Evolutionary conservation across 2,113 vertebrate species (phyloP).

Genomic region (Rhinopomastus cyanomelas): DNA sequence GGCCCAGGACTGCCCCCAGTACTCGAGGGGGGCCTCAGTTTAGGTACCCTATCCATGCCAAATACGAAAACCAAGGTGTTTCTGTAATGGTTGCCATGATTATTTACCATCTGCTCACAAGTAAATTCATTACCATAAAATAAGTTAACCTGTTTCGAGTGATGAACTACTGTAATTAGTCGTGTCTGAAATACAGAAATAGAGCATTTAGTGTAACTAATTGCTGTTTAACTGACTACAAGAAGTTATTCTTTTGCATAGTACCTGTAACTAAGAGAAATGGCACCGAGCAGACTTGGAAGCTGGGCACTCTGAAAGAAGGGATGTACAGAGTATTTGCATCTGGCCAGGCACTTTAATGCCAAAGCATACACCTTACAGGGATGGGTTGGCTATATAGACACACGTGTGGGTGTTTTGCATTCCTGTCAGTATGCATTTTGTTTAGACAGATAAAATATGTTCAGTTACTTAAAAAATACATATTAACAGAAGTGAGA

Average conservation of each 20-base stretch:
- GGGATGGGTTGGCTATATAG: background rate
- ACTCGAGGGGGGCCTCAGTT: no score
- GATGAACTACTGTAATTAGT: slow-evolving; percentile 31
- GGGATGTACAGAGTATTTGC: background rate
- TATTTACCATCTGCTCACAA: slow-evolving; percentile 29
- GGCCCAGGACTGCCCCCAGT: no score
- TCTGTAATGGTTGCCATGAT: background rate
- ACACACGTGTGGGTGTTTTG: background rate
- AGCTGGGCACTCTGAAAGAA: background rate
- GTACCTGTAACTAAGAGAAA: background rate
- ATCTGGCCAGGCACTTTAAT: background rate
- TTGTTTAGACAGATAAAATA: background rate
- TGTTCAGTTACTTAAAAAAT: background rate
- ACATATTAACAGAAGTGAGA: background rate
- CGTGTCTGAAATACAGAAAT: background rate
- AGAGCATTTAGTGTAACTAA: background rate
- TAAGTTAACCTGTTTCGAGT: slow-evolving; percentile 1
- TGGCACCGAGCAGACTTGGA: background rate
- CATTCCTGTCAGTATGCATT: background rate
- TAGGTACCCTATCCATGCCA: background rate
- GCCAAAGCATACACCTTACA: background rate
- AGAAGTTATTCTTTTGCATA: background rate
- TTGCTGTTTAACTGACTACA: background rate
- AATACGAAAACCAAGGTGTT: background rate
- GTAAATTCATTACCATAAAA: slow-evolving; percentile 22